A percentile compares a stretch with the other conserved stretches of the same genome.
These are phyloP conservation scores for Noctua fimbriata DNA, from an alignment of 2,888 invertebrate genomes.

Conservation along the genomic window DNA sequence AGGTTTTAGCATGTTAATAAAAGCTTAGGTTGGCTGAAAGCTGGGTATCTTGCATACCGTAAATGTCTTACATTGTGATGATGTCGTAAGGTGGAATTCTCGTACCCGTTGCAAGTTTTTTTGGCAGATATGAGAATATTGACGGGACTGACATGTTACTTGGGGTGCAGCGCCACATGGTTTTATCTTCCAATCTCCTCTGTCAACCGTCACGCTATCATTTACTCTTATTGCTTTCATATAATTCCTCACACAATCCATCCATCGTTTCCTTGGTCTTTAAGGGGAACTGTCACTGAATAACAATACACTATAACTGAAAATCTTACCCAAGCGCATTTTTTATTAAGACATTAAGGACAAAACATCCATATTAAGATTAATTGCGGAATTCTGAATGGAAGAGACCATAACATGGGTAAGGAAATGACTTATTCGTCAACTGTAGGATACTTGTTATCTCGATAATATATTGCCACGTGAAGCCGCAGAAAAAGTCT, in stretches of 20 bases:
- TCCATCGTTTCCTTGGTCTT: too few relatives aligned
- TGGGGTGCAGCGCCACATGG: too few relatives aligned
- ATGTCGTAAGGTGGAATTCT: background rate
- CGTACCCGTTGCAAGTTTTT: background rate
- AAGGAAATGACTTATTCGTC: too few relatives aligned
- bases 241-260: too few relatives aligned
- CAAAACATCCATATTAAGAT: background rate
- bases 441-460: background rate
- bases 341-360: background rate
- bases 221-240: too few relatives aligned
- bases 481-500: background rate
- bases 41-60: background rate
- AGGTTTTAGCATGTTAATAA: slow-evolving; percentile 46
- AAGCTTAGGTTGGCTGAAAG: slow-evolving; percentile 35
- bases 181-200: too few relatives aligned
- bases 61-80: background rate
- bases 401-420: background rate
- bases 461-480: too few relatives aligned
- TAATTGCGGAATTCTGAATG: background rate
- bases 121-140: background rate
- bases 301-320: too few relatives aligned
- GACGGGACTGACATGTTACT: too few relatives aligned
- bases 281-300: too few relatives aligned
- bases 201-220: too few relatives aligned
- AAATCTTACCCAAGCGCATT: background rate